Evolutionary conservation across 2,113 vertebrate species (phyloP), one percentile per base, ranked within the genome.

Genomic region (Scytalopus superciliaris): DNA sequence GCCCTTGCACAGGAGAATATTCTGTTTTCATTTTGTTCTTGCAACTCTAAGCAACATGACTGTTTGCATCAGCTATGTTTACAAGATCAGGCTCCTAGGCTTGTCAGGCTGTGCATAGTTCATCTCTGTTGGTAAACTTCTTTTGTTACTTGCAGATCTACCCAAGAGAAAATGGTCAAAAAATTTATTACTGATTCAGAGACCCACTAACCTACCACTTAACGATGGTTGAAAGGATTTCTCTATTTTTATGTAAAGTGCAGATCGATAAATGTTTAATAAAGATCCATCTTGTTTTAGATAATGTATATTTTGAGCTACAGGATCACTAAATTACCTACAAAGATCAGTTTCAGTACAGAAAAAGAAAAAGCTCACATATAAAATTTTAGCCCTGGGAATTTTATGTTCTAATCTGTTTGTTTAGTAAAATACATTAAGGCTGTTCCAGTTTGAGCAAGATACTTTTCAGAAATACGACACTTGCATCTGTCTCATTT

Each of bases 351-450:
- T 44, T 92, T 63, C 75, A 35, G 17, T 90, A 42, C 25, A 87
- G 60, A 96, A 81, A 31, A 84, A 63, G 14, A 53, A 63, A 59
- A 68, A 95, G 10, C 40, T 95, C 63, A 31, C n/a, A 33, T 89
- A 66, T 72, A 96, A 96, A 74, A 95, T 94, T 94, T 94, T 79
- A 67, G 22, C 47, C 21, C 44, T 66, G 77, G 66, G 89, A 95
- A 87, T 87, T 94, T 89, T 94, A 55, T 90, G 82, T 97, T 97
- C 98, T 98, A 97, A 98, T 98, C 96, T 97, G 95, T 98, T 98
- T 98, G 97, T 98, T 98, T 98, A 98, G 98, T 98, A 98, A 98
- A 98, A 97, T 97, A 94, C 95, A 98, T 96, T 97, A 94, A 98
- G 93, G 83, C 72, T 94, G 92, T 96, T 97, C 94, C 88, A 96